phyloP scores from a whole-genome alignment of 2,113 vertebrate genomes.

The Apodemus speciosus region DNA sequence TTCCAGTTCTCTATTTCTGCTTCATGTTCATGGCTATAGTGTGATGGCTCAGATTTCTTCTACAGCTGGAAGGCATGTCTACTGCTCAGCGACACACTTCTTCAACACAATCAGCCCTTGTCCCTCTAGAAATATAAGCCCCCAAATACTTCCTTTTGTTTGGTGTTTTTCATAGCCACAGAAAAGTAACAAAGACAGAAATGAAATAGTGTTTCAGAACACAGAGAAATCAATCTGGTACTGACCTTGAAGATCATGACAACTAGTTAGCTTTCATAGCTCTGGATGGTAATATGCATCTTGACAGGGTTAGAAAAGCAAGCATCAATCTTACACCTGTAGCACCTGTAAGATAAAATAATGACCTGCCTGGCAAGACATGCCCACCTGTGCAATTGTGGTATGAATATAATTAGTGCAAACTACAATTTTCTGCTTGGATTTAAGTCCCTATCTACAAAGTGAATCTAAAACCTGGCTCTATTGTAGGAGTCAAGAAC shows the following conservation, averaged over 20 bases:
- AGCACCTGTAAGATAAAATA: background rate
- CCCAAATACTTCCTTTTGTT: background rate
- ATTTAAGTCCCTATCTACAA: background rate
- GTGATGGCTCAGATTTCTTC: background rate
- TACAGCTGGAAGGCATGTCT: background rate
- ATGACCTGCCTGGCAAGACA: background rate
- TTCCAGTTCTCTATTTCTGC: background rate
- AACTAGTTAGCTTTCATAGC: background rate
- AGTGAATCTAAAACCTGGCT: background rate
- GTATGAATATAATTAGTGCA: background rate
- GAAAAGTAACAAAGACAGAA: background rate
- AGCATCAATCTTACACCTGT: background rate
- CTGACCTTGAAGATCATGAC: background rate
- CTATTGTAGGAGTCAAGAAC: background rate
- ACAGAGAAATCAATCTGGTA: background rate
- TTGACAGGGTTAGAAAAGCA: background rate
- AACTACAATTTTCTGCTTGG: background rate
- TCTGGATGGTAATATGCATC: background rate
- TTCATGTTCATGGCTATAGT: background rate
- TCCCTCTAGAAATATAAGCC: background rate
- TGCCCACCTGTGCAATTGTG: too few relatives aligned
- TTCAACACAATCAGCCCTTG: background rate
- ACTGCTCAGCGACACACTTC: background rate
- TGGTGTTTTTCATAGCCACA: background rate
- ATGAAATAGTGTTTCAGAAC: background rate